phyloP scores from a whole-genome alignment of 2,888 invertebrate genomes.

The Octodonta nipae region DNA sequence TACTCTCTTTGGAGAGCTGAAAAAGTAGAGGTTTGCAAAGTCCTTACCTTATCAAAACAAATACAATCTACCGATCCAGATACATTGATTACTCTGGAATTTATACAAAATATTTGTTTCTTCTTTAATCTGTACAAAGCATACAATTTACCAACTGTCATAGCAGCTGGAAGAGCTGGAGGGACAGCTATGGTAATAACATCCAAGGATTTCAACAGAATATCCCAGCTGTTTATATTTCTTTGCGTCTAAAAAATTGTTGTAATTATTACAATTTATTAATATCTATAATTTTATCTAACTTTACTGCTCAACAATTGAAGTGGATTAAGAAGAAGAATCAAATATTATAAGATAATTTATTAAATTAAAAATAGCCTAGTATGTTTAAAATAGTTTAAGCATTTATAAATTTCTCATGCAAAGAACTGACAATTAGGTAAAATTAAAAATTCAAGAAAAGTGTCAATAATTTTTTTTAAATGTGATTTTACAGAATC shows the following conservation, averaged over 20 bases:
- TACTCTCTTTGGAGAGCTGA: no score
- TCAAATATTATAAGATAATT: neutral
- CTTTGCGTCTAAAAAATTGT: constrained; percentile 45
- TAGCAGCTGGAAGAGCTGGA: constrained; percentile 88
- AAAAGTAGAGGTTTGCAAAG: neutral
- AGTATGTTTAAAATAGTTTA: no score
- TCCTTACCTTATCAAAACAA: constrained; percentile 73
- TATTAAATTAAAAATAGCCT: no score
- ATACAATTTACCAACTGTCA: constrained; percentile 90
- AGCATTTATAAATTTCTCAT: no score
- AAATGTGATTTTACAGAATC: no score
- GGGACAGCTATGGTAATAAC: constrained; percentile 90
- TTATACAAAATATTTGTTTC: constrained; percentile 75
- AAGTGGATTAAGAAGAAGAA: no score
- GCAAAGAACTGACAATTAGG: no score
- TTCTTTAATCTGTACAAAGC: constrained; percentile 71
- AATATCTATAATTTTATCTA: no score
- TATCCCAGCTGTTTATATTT: constrained; percentile 46
- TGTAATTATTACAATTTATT: no score
- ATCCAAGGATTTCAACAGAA: constrained; percentile 72
- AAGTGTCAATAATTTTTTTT: no score
- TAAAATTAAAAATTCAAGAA: no score
- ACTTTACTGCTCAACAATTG: no score
- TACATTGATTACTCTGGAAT: constrained; percentile 85
- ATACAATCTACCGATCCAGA: constrained; percentile 79